These are phyloP conservation scores for Otocyon megalotis DNA, from an alignment of 2,113 vertebrate species.

Conservation along the genomic window DNA sequence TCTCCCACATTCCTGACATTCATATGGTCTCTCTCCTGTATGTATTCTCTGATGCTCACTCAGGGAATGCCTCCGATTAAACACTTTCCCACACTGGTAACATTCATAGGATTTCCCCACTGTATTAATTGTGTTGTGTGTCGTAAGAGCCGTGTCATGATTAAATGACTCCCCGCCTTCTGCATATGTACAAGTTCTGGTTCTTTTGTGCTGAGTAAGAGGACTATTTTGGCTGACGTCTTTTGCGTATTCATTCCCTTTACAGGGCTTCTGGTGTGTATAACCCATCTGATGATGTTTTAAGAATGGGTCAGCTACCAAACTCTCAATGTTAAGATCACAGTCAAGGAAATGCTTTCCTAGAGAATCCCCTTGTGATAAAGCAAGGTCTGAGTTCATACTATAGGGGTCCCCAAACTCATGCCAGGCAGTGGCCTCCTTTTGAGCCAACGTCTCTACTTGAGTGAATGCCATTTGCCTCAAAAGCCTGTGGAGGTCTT, in stretches of 20 bases:
- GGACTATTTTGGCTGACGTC: not conserved
- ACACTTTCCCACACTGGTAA: conserved; percentile 24
- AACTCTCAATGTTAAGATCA: not conserved
- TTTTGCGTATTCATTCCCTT: not conserved
- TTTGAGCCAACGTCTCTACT: not conserved
- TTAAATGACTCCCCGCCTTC: not conserved
- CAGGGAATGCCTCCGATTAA: conserved; percentile 48
- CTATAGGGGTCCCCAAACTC: not conserved
- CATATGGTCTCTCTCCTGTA: conserved; percentile 14
- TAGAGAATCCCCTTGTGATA: not conserved
- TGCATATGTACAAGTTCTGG: not conserved
- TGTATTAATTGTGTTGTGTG: not conserved
- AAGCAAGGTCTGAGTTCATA: not conserved
- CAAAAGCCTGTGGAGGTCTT: not conserved
- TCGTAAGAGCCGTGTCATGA: not conserved
- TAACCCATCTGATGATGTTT: not conserved
- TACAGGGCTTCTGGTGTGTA: not conserved
- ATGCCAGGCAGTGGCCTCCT: not conserved
- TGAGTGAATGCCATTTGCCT: not conserved
- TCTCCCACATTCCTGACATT: conserved; percentile 27
- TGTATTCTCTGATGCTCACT: conserved; percentile 55
- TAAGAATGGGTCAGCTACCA: not conserved
- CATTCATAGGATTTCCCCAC: conserved; percentile 28
- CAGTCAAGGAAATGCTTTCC: not conserved
- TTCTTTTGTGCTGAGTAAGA: not conserved